phyloP scores from a whole-genome alignment of 2,113 vertebrate species.

The Triplophysa siluroides region DNA sequence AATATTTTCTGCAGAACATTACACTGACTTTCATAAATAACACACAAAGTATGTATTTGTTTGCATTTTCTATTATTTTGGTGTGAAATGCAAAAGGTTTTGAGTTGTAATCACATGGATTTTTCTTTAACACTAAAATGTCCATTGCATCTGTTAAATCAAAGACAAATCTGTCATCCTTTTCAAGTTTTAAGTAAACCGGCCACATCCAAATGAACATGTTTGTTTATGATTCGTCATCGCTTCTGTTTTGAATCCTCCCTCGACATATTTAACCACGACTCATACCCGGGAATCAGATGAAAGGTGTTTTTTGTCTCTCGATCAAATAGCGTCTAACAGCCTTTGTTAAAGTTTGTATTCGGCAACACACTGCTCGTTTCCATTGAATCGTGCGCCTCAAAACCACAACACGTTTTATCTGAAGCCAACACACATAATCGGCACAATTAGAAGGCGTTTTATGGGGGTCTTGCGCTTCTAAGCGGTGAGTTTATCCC shows the following conservation, averaged over 20 bases:
- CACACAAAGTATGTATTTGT: too few species aligned
- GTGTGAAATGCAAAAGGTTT: too few species aligned
- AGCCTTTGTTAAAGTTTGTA: slow-evolving; percentile 40
- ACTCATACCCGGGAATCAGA: slow-evolving; percentile 44
- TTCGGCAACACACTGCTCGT: slow-evolving; percentile 36
- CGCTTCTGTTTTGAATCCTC: slow-evolving; percentile 24
- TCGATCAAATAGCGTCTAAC: slow-evolving; percentile 47
- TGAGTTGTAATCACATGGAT: too few species aligned
- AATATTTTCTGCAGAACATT: too few species aligned
- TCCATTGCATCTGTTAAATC: slow-evolving; percentile 34
- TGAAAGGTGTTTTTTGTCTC: slow-evolving; percentile 34
- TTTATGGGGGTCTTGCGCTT: slow-evolving; percentile 55
- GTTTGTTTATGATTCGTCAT: slow-evolving; percentile 38
- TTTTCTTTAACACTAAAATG: not conserved
- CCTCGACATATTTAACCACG: slow-evolving; percentile 24
- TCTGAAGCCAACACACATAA: slow-evolving; percentile 58
- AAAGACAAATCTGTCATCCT: slow-evolving; percentile 10
- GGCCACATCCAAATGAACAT: not conserved
- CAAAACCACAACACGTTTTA: slow-evolving; percentile 55
- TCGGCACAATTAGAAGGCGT: slow-evolving; percentile 57
- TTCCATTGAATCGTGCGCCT: slow-evolving; percentile 48
- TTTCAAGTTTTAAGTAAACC: not conserved
- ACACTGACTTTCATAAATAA: too few species aligned
- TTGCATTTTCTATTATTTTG: too few species aligned
- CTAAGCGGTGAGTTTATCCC: slow-evolving; percentile 50